Conservation (phyloP, 30 jellyfish, hydroid and myxozoan species). For the Euphysa ruthae region DNA sequence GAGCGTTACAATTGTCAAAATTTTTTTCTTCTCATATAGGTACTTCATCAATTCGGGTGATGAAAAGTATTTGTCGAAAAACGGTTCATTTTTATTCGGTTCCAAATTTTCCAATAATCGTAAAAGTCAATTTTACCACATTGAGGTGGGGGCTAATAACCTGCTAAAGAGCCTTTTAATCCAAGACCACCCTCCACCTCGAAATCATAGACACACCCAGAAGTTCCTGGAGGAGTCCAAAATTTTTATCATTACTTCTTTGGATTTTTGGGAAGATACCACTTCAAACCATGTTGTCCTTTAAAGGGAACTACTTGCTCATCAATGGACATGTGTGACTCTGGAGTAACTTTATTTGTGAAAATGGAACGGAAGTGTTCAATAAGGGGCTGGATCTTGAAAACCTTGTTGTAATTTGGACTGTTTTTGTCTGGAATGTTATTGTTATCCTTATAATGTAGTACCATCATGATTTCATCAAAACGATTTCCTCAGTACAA, state of each 20-base stretch:
- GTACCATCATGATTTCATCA: neutral
- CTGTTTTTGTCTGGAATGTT: neutral
- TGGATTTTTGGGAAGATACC: slow-evolving; percentile 11
- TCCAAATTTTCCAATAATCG: neutral
- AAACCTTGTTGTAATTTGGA: neutral
- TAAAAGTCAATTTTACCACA: slow-evolving; percentile 31
- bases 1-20: neutral
- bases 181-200: slow-evolving; percentile 35
- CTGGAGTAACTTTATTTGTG: neutral
- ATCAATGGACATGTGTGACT: neutral
- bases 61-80: slow-evolving; percentile 10
- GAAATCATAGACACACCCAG: slow-evolving; percentile 33
- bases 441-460: neutral
- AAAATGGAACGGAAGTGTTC: slow-evolving; percentile 9
- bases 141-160: slow-evolving; percentile 17
- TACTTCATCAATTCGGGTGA: neutral
- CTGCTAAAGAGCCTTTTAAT: slow-evolving; percentile 20
- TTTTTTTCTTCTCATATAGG: neutral
- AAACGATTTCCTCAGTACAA: too few relatives aligned
- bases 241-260: slow-evolving; percentile 33
- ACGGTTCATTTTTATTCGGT: neutral
- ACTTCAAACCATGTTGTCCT: slow-evolving; percentile 16
- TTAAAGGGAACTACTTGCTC: slow-evolving; percentile 41
- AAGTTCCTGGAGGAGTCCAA: slow-evolving; percentile 35
- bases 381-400: slow-evolving; percentile 17